Conservation (phyloP, 1,140 invertebrate genomes). For the Drosophila kohkoa region DNA sequence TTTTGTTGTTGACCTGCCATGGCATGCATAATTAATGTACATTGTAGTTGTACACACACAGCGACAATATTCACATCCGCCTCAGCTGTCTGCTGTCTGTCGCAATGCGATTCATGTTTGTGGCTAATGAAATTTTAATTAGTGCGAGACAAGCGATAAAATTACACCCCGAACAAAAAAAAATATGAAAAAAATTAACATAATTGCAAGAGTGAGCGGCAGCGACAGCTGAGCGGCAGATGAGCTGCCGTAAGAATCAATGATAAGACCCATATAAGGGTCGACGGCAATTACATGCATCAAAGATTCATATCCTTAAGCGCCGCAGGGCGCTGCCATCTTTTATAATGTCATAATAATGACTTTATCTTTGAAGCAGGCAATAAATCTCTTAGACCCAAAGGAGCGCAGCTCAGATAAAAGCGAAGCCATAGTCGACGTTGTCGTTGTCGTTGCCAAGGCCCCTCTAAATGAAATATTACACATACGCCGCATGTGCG, state of each 20-base stretch:
- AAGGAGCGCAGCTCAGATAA: conserved; percentile 64
- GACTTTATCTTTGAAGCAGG: conserved; percentile 80
- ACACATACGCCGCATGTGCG: conserved; percentile 60
- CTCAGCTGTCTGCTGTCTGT: conserved; percentile 16
- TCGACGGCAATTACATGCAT: conserved; percentile 75
- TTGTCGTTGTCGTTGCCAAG: conserved; percentile 42
- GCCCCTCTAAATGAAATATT: conserved; percentile 72
- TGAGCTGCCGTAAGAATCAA: conserved; percentile 56
- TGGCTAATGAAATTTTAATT: conserved; percentile 80
- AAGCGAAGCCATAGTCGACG: conserved; percentile 15
- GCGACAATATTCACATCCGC: not conserved
- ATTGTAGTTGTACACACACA: conserved; percentile 6
- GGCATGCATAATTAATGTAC: conserved; percentile 76
- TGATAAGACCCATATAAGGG: conserved; percentile 53
- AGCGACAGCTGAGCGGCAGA: not conserved
- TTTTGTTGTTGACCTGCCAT: conserved; percentile 36
- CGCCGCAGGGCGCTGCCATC: conserved; percentile 59
- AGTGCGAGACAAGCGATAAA: conserved; percentile 78
- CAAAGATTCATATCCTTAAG: conserved; percentile 82
- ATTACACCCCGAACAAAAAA: conserved; percentile 22
- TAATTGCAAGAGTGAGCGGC: conserved; percentile 33
- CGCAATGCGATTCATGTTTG: conserved; percentile 53
- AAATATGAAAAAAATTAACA: conserved; percentile 56
- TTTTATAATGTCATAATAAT: conserved; percentile 81
- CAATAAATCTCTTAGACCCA: conserved; percentile 74